A percentile compares a stretch with the other conserved stretches of the same genome.
phyloP scores from a whole-genome alignment of 2,888 invertebrate species.

The Archaeoteleia sp. region DNA sequence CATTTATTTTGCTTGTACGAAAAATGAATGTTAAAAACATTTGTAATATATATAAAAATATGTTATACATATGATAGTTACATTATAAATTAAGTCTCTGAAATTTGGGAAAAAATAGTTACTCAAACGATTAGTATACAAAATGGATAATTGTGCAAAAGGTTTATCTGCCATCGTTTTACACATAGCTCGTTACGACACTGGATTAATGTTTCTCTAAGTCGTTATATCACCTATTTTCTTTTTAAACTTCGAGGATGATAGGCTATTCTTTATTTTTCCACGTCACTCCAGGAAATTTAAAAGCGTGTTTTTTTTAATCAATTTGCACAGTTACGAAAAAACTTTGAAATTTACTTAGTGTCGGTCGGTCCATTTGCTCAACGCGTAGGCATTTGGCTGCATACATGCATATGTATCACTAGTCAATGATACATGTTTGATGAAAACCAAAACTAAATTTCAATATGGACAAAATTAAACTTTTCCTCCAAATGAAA shows the following conservation, averaged over 20 bases:
- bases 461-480: background rate
- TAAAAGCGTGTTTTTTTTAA: too few relatives aligned
- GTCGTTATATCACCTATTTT: background rate
- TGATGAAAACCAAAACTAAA: background rate
- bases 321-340: too few relatives aligned
- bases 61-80: too few relatives aligned
- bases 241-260: conserved; percentile 2
- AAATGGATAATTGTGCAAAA: conserved; percentile 9
- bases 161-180: background rate
- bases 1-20: conserved; percentile 3
- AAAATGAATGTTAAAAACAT: conserved; percentile 3
- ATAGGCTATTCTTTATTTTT: too few relatives aligned
- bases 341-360: too few relatives aligned
- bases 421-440: background rate
- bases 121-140: too few relatives aligned
- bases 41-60: too few relatives aligned
- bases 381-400: conserved; percentile 21
- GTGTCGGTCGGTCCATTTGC: too few relatives aligned
- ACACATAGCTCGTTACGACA: conserved; percentile 27
- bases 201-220: conserved; percentile 10
- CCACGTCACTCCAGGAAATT: too few relatives aligned
- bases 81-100: too few relatives aligned
- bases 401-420: conserved; percentile 1
- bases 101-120: too few relatives aligned
- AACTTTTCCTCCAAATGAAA: too few relatives aligned